Percentiles rank a stretch among this genome's conserved stretches.
phyloP scores from a whole-genome alignment of 2,113 vertebrate species.

The Zapornia atra region DNA sequence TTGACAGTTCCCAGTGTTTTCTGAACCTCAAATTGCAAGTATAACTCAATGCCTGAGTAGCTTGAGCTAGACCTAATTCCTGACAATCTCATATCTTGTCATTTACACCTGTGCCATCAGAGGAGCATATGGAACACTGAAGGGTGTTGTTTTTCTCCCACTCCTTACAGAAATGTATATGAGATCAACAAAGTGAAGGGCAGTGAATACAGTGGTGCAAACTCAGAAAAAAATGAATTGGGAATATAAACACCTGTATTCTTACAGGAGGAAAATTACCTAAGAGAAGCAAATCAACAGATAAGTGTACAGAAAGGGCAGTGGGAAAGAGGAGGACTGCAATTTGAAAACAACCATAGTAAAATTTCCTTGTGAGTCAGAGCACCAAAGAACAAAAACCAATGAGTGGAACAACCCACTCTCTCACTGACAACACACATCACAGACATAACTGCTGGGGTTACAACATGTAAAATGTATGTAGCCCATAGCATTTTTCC shows the following conservation, averaged over 20 bases:
- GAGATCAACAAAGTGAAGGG: neutral
- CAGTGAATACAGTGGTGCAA: neutral
- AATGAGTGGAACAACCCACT: neutral
- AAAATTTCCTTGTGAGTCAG: neutral
- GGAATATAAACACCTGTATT: neutral
- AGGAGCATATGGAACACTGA: neutral
- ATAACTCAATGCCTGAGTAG: neutral
- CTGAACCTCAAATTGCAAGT: neutral
- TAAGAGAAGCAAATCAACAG: neutral
- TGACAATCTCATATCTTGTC: neutral
- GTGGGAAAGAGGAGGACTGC: neutral
- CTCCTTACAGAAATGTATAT: conserved; percentile 24
- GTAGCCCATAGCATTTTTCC: neutral
- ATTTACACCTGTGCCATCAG: conserved; percentile 7
- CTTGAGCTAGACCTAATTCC: neutral
- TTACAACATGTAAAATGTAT: neutral
- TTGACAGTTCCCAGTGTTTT: neutral
- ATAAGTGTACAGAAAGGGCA: neutral
- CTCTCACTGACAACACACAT: neutral
- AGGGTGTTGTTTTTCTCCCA: neutral
- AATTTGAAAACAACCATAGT: neutral
- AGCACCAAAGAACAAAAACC: neutral
- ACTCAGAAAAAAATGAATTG: neutral
- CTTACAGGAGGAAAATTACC: neutral
- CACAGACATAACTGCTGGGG: neutral